Conservation (phyloP, 2,888 invertebrate species). For the Mesorhabditis belari region DNA sequence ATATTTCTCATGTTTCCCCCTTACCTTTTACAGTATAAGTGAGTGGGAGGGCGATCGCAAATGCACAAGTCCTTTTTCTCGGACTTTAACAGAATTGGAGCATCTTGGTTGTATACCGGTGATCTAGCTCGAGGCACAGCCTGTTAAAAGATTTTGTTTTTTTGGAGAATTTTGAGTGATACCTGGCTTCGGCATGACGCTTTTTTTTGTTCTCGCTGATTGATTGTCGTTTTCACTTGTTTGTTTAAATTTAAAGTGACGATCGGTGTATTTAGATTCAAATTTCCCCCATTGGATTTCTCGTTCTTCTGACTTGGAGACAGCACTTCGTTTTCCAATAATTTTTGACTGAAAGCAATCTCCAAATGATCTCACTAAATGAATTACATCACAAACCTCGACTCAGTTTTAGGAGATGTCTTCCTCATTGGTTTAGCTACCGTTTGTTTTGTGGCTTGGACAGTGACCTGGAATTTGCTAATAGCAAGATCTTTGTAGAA, state of each 20-base stretch:
- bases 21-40: constrained; percentile 32
- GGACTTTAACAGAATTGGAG: constrained; percentile 10
- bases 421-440: neutral
- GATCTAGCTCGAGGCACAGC: neutral
- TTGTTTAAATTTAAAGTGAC: too few species aligned
- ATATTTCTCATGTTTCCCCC: too few species aligned
- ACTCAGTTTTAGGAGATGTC: too few species aligned
- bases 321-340: neutral
- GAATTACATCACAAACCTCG: neutral
- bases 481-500: neutral
- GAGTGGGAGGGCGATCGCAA: constrained; percentile 22
- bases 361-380: neutral
- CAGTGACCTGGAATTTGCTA: neutral
- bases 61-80: constrained; percentile 18
- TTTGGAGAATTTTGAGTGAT: neutral
- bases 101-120: constrained; percentile 7
- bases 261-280: too few species aligned
- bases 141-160: neutral
- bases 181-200: too few species aligned
- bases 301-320: too few species aligned
- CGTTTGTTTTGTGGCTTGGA: neutral
- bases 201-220: too few species aligned
- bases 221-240: too few species aligned
- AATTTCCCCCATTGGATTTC: too few species aligned
- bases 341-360: neutral